Base-by-base conservation (phyloP, 2,888 invertebrate genomes). In the Pherbina coryleti region DNA sequence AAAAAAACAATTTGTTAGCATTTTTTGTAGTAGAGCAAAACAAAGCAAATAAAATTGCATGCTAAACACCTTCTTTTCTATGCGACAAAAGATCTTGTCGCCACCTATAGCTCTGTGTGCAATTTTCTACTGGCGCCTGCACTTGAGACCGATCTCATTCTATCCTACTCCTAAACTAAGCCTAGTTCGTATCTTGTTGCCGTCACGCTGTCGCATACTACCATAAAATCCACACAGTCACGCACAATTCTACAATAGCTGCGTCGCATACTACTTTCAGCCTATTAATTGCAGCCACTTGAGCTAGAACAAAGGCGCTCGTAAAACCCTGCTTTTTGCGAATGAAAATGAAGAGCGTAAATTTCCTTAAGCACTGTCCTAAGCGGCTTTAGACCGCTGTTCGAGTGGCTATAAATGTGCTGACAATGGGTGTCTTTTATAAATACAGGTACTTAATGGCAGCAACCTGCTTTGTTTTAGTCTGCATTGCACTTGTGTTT, bases 221-320 rank as follows among this genome's bases (percentile, higher is more conserved):
- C 51, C 64, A 75, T 28, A 19, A 53, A 34, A 34, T 34, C 34
- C 34, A 17, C 62, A 28, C 64, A 51, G 3, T 53, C 64, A 44
- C 44, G 31, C 62, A 51, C 25, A n/a, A n/a, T 49, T 25, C 9
- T 75, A 79, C 79, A 67, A 66, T 19, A 55, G 22, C 11, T 37
- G 60, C 69, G 22, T 25, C 49, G 49, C 7, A 14, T 64, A 62
- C 37, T 44, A 75, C 76, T 80, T 75, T 71, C 71, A 19, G 64
- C 77, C 66, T 85, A 84, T 84, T 84, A 85, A 83, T 85, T 85
- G 80, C 85, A 84, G 84, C 83, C 72, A 81, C 81, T 85, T 82
- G 83, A 81, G 79, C 79, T 78, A 77, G 79, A 81, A 82, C 79
- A 83, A 81, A 80, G 81, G 78, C 53, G n/a, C 73, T 84, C 81